Evolutionary conservation across 2,888 invertebrate genomes (phyloP).

Genomic region (Metellina segmentata): DNA sequence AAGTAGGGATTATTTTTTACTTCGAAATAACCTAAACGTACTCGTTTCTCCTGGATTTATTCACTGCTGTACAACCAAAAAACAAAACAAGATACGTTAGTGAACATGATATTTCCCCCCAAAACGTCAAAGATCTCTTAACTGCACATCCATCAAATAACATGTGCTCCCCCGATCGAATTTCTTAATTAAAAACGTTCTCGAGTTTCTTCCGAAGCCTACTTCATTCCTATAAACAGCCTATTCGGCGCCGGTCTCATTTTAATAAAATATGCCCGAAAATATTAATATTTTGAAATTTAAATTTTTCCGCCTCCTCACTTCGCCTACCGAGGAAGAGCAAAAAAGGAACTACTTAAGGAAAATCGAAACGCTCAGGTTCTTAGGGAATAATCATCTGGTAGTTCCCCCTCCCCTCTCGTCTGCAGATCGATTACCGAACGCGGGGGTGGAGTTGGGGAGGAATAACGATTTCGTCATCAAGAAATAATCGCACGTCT

Average conservation of each 20-base stretch:
- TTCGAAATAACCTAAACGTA: too few relatives aligned
- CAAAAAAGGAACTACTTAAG: slow-evolving; percentile 26
- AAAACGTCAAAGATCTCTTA: neutral
- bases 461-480: slow-evolving; percentile 54
- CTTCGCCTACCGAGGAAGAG: neutral
- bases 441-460: neutral
- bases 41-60: too few relatives aligned
- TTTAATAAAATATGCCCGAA: slow-evolving; percentile 35
- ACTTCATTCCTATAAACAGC: neutral
- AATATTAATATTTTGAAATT: slow-evolving; percentile 49
- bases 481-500: slow-evolving; percentile 51
- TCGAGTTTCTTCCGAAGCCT: neutral
- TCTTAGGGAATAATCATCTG: slow-evolving; percentile 31
- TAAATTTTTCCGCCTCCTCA: slow-evolving; percentile 17
- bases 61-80: too few relatives aligned
- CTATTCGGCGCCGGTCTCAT: neutral
- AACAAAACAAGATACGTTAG: neutral
- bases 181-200: slow-evolving; percentile 33
- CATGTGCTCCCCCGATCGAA: slow-evolving; percentile 7
- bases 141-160: slow-evolving; percentile 33
- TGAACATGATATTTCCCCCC: neutral
- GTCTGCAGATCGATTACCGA: slow-evolving; percentile 13
- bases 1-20: too few relatives aligned
- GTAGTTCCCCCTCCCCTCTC: neutral
- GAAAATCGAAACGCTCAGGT: slow-evolving; percentile 8